phyloP scores from a whole-genome alignment of 2,888 invertebrate species.

The Eubasilissa splendida region DNA sequence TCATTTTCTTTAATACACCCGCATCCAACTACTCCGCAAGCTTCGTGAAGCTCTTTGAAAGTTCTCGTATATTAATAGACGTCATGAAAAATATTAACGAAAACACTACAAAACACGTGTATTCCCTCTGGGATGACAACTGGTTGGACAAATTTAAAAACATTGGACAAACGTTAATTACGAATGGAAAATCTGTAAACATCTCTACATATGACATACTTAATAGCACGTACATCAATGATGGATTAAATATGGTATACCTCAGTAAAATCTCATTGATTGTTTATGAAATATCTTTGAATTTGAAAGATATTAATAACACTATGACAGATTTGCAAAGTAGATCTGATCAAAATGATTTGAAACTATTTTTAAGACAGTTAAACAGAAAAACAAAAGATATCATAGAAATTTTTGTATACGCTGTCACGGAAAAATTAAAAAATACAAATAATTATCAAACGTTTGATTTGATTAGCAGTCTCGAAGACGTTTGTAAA shows the following conservation, averaged over 20 bases:
- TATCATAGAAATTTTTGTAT: conserved; percentile 48
- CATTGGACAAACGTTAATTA: conserved; percentile 46
- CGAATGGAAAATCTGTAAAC: conserved; percentile 22
- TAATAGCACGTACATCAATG: conserved; percentile 43
- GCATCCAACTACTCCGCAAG: conserved; percentile 50
- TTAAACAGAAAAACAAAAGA: conserved; percentile 50
- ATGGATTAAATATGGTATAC: conserved; percentile 48
- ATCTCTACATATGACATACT: conserved; percentile 39
- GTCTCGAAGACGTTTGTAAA: conserved; percentile 49
- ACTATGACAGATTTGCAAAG: background rate
- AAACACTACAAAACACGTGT: conserved; percentile 33
- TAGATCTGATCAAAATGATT: conserved; percentile 42
- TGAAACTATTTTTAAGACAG: conserved; percentile 46
- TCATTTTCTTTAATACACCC: conserved; percentile 57
- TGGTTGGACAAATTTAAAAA: conserved; percentile 56
- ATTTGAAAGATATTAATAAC: conserved; percentile 22
- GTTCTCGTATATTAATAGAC: conserved; percentile 41
- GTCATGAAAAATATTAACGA: conserved; percentile 41
- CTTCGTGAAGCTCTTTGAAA: conserved; percentile 53
- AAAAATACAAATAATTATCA: conserved; percentile 48
- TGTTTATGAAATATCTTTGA: conserved; percentile 34
- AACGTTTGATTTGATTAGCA: conserved; percentile 44
- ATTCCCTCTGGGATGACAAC: conserved; percentile 50
- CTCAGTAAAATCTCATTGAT: conserved; percentile 49
- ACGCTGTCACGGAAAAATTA: conserved; percentile 46